These are phyloP conservation scores for Sphenopsis melanotis DNA, from an alignment of 2,797 vertebrate species.

Conservation along the genomic window DNA sequence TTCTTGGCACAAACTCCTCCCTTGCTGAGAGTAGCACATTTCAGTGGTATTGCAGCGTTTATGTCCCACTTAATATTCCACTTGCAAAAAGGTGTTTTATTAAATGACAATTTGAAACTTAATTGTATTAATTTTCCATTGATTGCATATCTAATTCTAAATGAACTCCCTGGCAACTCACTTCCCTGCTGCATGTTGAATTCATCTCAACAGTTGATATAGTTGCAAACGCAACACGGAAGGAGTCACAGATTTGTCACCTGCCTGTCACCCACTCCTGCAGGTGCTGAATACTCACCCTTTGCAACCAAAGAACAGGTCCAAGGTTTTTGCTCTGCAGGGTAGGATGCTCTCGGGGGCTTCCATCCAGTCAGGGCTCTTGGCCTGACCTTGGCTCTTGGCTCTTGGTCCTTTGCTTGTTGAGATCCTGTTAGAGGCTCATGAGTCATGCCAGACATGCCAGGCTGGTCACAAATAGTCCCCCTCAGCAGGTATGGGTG, in stretches of 20 bases:
- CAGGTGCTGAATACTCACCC: not conserved
- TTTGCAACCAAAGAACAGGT: not conserved
- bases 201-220: not conserved
- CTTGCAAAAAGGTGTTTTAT: not conserved
- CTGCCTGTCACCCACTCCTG: not conserved
- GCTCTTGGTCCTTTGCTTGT: not conserved
- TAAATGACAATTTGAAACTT: not conserved
- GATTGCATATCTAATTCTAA: not conserved
- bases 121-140: conserved; percentile 25
- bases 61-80: not conserved
- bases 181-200: not conserved
- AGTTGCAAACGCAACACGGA: not conserved
- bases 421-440: not conserved
- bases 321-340: not conserved
- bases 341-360: fast-evolving
- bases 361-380: not conserved
- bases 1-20: not conserved
- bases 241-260: not conserved
- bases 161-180: not conserved
- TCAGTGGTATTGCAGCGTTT: fast-evolving
- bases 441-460: too few species aligned
- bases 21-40: not conserved
- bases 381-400: not conserved
- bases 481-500: not conserved
- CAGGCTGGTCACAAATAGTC: not conserved